phyloP scores from a whole-genome alignment of 2,113 vertebrate genomes.

The Malurus melanocephalus region DNA sequence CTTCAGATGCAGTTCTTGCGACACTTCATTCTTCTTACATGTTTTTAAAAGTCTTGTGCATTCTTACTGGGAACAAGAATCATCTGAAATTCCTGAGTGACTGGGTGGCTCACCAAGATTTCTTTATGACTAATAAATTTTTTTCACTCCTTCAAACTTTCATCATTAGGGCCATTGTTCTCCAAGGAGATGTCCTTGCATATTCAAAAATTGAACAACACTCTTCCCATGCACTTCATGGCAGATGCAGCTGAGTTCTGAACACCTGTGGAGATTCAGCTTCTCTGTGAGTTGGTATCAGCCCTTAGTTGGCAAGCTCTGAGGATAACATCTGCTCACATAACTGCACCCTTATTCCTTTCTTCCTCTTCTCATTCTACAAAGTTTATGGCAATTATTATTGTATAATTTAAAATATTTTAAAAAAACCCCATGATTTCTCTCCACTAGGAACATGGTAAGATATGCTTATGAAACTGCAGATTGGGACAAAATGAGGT shows the following conservation, averaged over 20 bases:
- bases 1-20: neutral
- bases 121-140: slow-evolving; percentile 37
- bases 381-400: neutral
- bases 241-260: neutral
- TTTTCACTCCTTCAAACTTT: neutral
- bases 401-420: neutral
- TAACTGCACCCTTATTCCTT: neutral
- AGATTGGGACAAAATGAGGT: neutral
- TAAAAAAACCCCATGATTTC: neutral
- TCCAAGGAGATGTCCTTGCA: neutral
- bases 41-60: neutral
- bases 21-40: neutral
- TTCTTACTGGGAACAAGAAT: neutral
- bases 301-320: neutral
- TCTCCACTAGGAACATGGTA: neutral
- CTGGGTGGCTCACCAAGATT: slow-evolving; percentile 5
- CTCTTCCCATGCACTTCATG: neutral
- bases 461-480: neutral
- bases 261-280: neutral
- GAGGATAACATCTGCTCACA: neutral
- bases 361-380: neutral
- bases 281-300: neutral
- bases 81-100: slow-evolving; percentile 18
- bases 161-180: neutral
- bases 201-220: neutral